Percentiles rank a stretch among this genome's conserved stretches.
These are phyloP conservation scores for Cantharis rufa DNA, from an alignment of 2,888 invertebrate genomes.

Conservation along the genomic window DNA sequence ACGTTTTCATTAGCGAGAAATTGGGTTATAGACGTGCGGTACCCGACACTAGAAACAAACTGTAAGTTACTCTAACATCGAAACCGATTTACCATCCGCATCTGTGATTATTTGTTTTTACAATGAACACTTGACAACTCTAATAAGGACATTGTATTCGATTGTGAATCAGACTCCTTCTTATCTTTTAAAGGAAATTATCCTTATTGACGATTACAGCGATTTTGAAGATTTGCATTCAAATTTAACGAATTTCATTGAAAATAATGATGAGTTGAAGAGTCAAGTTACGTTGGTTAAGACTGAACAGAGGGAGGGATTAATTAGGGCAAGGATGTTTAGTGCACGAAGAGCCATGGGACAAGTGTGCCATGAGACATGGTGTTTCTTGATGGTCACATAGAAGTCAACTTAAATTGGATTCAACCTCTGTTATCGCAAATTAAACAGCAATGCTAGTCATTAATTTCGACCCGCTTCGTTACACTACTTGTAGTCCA, in stretches of 20 bases:
- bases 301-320: conserved; percentile 80
- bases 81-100: conserved; percentile 69
- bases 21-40: conserved; percentile 78
- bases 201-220: conserved; percentile 90
- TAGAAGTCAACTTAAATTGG: conserved; percentile 93
- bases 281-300: conserved; percentile 67
- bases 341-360: conserved; percentile 86
- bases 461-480: conserved; percentile 92
- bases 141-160: conserved; percentile 85
- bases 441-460: conserved; percentile 72
- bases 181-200: conserved; percentile 79
- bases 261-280: conserved; percentile 57
- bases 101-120: conserved; percentile 93
- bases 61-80: conserved; percentile 59
- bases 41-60: conserved; percentile 84
- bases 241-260: conserved; percentile 63
- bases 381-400: conserved; percentile 93
- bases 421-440: conserved; percentile 80
- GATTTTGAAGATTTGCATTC: conserved; percentile 70
- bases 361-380: no score
- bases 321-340: conserved; percentile 90
- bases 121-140: conserved; percentile 89
- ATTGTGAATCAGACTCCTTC: conserved; percentile 80
- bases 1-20: conserved; percentile 85
- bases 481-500: conserved; percentile 86